phyloP scores from a whole-genome alignment of 30 jellyfish, hydroid and myxozoan genomes.

The Clytia hemisphaerica region DNA sequence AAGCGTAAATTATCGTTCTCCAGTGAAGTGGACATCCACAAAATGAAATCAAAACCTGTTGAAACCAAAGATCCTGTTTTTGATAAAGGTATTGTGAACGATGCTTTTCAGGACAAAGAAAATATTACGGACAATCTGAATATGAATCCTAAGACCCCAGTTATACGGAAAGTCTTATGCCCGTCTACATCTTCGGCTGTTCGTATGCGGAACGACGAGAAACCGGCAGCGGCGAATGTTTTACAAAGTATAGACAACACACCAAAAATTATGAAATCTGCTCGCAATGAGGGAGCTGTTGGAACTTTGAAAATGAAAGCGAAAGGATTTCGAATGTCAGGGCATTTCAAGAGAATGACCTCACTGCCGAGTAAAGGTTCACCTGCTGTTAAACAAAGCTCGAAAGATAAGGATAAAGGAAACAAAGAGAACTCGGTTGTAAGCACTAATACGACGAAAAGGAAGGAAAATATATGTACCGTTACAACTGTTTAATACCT shows the following conservation, averaged over 20 bases:
- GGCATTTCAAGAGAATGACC: neutral
- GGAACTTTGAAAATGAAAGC: neutral
- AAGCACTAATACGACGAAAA: too few relatives aligned
- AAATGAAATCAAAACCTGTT: conserved; percentile 1
- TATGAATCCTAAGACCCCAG: conserved; percentile 19
- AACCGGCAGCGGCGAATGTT: neutral
- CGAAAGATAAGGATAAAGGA: too few relatives aligned
- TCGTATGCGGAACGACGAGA: neutral
- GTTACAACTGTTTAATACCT: too few relatives aligned
- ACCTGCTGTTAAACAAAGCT: too few relatives aligned
- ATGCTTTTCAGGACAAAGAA: neutral
- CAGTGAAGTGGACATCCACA: neutral
- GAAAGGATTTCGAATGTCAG: neutral
- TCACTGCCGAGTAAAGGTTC: too few relatives aligned
- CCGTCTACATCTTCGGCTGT: neutral
- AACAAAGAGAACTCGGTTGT: too few relatives aligned
- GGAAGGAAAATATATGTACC: too few relatives aligned
- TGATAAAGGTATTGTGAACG: conserved; percentile 8
- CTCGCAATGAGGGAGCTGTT: neutral
- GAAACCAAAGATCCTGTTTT: neutral
- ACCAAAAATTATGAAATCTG: neutral
- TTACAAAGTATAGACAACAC: neutral
- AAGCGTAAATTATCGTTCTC: conserved; percentile 2
- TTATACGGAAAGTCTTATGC: conserved; percentile 15
- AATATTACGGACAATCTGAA: neutral